Percentiles rank a stretch among this genome's conserved stretches.
These are phyloP conservation scores for Saturnia pavonia DNA, from an alignment of 2,888 invertebrate genomes.

Conservation along the genomic window DNA sequence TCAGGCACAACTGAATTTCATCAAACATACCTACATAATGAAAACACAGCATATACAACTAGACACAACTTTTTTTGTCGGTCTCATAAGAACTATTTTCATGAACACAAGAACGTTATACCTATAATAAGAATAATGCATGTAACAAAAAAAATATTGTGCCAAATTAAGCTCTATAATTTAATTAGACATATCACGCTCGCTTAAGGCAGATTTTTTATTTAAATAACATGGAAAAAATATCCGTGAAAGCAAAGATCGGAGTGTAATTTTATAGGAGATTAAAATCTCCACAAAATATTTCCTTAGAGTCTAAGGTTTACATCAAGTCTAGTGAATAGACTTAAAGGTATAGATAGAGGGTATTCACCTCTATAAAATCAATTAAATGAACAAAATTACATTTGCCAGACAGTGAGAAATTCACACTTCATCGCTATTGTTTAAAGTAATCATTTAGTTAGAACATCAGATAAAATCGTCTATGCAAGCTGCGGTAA, in stretches of 20 bases:
- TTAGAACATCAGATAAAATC: constrained; percentile 32
- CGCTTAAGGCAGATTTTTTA: neutral
- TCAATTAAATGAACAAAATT: neutral
- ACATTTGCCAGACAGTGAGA: constrained; percentile 14
- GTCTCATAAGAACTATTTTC: neutral
- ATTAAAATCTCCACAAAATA: neutral
- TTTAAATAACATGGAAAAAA: neutral
- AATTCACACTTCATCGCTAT: constrained; percentile 19
- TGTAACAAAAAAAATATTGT: no score
- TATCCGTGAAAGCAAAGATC: neutral
- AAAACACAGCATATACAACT: no score
- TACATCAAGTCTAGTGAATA: no score
- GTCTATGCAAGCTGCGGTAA: constrained; percentile 20
- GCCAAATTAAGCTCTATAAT: neutral
- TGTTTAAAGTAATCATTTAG: constrained; percentile 31
- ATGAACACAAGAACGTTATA: no score
- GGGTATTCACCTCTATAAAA: no score
- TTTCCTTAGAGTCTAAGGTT: neutral
- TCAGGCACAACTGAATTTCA: no score
- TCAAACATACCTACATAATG: no score
- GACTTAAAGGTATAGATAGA: no score
- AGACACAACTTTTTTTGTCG: neutral
- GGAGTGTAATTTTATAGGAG: neutral
- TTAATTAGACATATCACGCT: neutral
- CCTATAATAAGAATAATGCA: no score